A percentile compares a stretch with the other conserved stretches of the same genome.
These are phyloP conservation scores for Notarius quadriscutis DNA, from an alignment of 2,113 vertebrate species.

Conservation along the genomic window DNA sequence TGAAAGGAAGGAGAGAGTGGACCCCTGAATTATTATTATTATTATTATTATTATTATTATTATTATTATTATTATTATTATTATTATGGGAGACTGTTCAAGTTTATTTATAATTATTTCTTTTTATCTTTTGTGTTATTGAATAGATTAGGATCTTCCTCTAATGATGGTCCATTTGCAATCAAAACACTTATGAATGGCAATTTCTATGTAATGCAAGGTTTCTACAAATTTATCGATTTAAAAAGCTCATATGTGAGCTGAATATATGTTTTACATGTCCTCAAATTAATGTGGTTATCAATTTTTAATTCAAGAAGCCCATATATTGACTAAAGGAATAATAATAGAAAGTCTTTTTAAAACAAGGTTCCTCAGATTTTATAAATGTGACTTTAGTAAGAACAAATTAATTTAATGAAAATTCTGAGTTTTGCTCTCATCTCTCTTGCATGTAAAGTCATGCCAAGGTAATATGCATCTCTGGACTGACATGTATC, in stretches of 20 bases:
- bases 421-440: neutral
- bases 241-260: too few species aligned
- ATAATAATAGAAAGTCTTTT: neutral
- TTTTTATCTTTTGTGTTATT: neutral
- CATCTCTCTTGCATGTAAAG: neutral
- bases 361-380: neutral
- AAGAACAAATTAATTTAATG: neutral
- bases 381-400: neutral
- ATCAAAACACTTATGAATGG: neutral
- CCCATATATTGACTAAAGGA: neutral
- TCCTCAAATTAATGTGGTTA: neutral
- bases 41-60: too few species aligned
- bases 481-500: neutral
- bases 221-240: neutral
- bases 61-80: neutral
- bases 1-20: neutral
- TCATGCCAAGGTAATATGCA: neutral
- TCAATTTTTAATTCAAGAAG: neutral
- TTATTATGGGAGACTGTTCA: neutral
- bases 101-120: neutral
- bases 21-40: neutral
- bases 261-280: neutral
- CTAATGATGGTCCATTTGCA: neutral
- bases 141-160: neutral
- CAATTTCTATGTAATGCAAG: neutral